These are phyloP conservation scores for Labeo calbasu DNA, from an alignment of 2,797 vertebrate species.

Conservation along the genomic window DNA sequence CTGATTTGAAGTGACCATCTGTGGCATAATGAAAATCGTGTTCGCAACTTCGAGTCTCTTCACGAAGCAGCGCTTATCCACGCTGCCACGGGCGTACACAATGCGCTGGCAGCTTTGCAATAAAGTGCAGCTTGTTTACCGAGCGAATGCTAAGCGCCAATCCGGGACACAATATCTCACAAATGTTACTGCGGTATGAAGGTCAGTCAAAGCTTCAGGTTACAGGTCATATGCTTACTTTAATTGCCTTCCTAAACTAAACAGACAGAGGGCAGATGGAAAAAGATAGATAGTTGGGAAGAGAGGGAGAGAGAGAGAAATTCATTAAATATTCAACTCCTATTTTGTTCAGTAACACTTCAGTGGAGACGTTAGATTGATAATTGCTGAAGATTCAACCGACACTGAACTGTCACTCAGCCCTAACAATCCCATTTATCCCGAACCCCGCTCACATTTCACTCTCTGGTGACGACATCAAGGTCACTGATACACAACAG, in stretches of 20 bases:
- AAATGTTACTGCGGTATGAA: conserved; percentile 24
- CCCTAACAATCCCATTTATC: conserved; percentile 41
- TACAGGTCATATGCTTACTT: conserved; percentile 51
- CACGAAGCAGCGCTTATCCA: conserved; percentile 32
- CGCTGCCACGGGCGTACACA: conserved; percentile 11
- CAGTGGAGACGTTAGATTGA: conserved; percentile 60
- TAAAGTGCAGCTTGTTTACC: conserved; percentile 31
- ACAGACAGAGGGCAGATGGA: conserved; percentile 42
- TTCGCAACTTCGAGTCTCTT: conserved; percentile 29
- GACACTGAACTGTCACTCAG: conserved; percentile 29
- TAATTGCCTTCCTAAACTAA: conserved; percentile 48
- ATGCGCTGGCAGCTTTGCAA: conserved; percentile 15
- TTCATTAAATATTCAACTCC: conserved; percentile 62
- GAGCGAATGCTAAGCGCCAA: conserved; percentile 7
- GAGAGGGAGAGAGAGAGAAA: background rate
- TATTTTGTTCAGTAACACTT: conserved; percentile 57
- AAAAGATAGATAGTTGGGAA: conserved; percentile 16
- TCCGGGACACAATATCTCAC: conserved; percentile 28
- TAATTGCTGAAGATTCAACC: conserved; percentile 56
- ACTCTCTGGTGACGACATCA: conserved; percentile 28
- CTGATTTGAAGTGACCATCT: conserved; percentile 45
- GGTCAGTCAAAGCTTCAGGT: conserved; percentile 49
- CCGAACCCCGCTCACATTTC: background rate
- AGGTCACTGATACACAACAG: conserved; percentile 31
- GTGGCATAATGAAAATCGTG: conserved; percentile 38